Percentiles rank a stretch among this genome's conserved stretches.
These are phyloP conservation scores for Hesperia comma DNA, from an alignment of 2,888 invertebrate genomes.

Conservation along the genomic window DNA sequence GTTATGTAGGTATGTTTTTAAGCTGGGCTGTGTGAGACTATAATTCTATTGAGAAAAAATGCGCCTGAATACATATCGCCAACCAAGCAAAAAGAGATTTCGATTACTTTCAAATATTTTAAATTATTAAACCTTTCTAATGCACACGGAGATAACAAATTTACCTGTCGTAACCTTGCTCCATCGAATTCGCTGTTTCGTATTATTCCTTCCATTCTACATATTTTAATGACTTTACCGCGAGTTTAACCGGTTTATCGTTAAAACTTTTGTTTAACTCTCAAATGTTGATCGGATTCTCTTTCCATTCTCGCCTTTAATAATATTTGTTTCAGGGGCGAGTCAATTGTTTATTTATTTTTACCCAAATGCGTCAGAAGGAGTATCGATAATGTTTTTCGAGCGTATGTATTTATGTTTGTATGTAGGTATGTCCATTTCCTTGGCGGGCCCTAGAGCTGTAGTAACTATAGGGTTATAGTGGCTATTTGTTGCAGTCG, in stretches of 20 bases:
- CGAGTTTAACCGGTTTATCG: slow-evolving; percentile 52
- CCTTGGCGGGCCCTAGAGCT: no score
- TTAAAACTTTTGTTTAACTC: slow-evolving; percentile 52
- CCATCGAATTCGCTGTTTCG: background rate
- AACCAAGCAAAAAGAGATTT: no score
- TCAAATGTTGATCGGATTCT: slow-evolving; percentile 47
- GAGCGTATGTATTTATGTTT: no score
- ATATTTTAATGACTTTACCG: slow-evolving; percentile 51
- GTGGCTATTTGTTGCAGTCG: no score
- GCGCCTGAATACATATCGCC: no score
- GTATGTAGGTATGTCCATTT: no score
- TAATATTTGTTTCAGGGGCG: background rate
- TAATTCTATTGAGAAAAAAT: no score
- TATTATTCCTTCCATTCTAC: slow-evolving; percentile 33
- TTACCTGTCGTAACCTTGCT: slow-evolving; percentile 4
- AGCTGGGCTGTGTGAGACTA: no score
- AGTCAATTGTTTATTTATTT: background rate
- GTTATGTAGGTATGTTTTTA: no score
- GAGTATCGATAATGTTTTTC: no score
- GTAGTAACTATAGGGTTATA: no score
- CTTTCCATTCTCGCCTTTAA: slow-evolving; percentile 29
- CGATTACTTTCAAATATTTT: slow-evolving; percentile 1
- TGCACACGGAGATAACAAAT: background rate
- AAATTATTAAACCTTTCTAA: background rate
- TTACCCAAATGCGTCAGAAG: no score